Evolutionary conservation across 1,140 invertebrate genomes (phyloP), one percentile per base, ranked within the genome.

Genomic region (Drosophila eugracilis): DNA sequence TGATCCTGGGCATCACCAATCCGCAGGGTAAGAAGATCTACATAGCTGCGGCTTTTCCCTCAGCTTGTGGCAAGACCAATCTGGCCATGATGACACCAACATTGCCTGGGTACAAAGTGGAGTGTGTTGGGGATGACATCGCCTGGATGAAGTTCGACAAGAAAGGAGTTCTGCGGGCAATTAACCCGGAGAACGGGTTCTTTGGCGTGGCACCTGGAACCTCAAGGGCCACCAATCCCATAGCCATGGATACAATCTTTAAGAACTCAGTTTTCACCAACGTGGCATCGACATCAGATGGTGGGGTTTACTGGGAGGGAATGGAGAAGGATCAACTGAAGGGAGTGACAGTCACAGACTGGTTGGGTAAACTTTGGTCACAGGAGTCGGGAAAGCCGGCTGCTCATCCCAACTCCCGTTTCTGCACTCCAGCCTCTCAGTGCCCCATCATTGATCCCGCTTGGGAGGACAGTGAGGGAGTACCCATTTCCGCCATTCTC

Each of bases 141-240:
- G 96, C 96, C 14, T 97, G 96, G 96, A 98, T 99, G 97, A 95
- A 94, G 84, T 98, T 98, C 90, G 96, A 98, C 78, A 92, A 94
- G n/a, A 92, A 97, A 53, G 97, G 97, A 5, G 93, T 94, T 26
- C 92, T 99, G 1, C 93, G 97, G 41, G 98, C 97, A 3, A 99
- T 99, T 71, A 99, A 99, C 91, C 98, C 98, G 1, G 98, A 99
- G 91, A 96, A 96, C 90, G 98, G 98, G 30, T 99, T 99, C 93
- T 99, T 99, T 90, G 98, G 98, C 0, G 98, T 99, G 0, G 98
- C 98, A 0, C 98, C 98, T 28, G 97, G 96, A 4, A 99, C 98
- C 1, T 97, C 96, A 2, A 93, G 92, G 34, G 92, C 94, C n/a
- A 98, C 97, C 0, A 99, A 99, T 91, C 97, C 97, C 0, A 97